Percentiles rank a stretch among this genome's conserved stretches.
Conservation (phyloP, 1,140 invertebrate genomes). For the Nebria ingens region DNA sequence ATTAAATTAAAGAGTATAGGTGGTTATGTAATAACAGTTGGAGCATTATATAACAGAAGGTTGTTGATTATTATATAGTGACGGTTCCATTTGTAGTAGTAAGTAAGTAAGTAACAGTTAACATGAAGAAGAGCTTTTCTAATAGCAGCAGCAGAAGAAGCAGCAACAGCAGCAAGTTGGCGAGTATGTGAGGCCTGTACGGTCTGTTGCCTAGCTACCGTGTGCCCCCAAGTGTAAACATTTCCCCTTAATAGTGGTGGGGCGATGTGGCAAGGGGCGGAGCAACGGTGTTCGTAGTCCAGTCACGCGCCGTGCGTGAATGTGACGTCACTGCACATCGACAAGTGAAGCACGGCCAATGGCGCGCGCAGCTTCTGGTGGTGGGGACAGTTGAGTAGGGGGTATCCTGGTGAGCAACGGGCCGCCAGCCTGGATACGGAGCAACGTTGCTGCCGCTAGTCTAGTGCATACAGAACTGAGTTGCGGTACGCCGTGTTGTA, state of each 20-base stretch:
- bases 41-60: no score
- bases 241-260: slow-evolving; percentile 31
- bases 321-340: slow-evolving; percentile 35
- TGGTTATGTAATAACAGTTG: no score
- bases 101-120: no score
- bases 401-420: slow-evolving; percentile 14
- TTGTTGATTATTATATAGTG: no score
- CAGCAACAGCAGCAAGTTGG: background rate
- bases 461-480: slow-evolving; percentile 10
- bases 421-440: slow-evolving; percentile 33
- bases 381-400: slow-evolving; percentile 38
- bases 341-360: slow-evolving; percentile 23
- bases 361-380: slow-evolving; percentile 28
- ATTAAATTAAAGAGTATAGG: no score
- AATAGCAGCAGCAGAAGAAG: no score
- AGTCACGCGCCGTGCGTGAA: slow-evolving; percentile 20
- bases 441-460: slow-evolving; percentile 28
- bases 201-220: slow-evolving; percentile 34
- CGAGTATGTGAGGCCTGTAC: slow-evolving; percentile 26
- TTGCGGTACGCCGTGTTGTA: slow-evolving; percentile 11
- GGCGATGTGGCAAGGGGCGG: slow-evolving; percentile 7
- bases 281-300: slow-evolving; percentile 18
- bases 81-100: no score
- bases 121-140: no score
- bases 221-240: slow-evolving; percentile 34